Evolutionary conservation across 2,113 vertebrate genomes (phyloP).

Genomic region (Rhinolophus sinicus): DNA sequence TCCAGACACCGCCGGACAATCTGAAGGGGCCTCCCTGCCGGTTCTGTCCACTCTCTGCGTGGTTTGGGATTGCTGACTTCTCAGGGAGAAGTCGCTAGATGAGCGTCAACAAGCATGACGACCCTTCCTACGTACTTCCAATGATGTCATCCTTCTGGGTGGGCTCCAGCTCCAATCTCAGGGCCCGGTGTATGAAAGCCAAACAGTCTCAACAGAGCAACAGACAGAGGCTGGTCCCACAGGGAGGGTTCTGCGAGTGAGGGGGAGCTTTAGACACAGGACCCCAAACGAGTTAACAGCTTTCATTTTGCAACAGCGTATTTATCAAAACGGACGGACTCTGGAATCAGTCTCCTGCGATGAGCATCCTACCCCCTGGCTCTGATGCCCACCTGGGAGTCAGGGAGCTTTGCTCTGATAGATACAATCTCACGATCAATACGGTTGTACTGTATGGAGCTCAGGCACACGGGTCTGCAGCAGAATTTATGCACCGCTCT

Average conservation of each 20-base stretch:
- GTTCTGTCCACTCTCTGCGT: background rate
- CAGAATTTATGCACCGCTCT: slow-evolving; percentile 79
- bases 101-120: no score
- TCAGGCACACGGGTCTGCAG: slow-evolving; percentile 78
- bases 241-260: no score
- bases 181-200: background rate
- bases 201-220: background rate
- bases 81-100: background rate
- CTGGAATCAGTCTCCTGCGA: slow-evolving; percentile 70
- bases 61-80: background rate
- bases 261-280: slow-evolving; percentile 60
- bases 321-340: slow-evolving; percentile 82
- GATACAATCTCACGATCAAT: slow-evolving; percentile 82
- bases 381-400: slow-evolving; percentile 48
- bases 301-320: slow-evolving; percentile 79
- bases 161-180: background rate
- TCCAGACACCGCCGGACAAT: background rate
- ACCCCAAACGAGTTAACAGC: slow-evolving; percentile 72
- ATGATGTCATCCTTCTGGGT: no score
- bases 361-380: slow-evolving; percentile 73
- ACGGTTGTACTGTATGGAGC: slow-evolving; percentile 82
- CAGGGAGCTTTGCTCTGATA: slow-evolving; percentile 83
- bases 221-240: background rate
- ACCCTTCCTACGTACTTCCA: background rate
- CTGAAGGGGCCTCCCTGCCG: background rate